A percentile compares a stretch with the other conserved stretches of the same genome.
Conservation (phyloP, 2,888 invertebrate genomes). For the Leptura quadrifasciata region DNA sequence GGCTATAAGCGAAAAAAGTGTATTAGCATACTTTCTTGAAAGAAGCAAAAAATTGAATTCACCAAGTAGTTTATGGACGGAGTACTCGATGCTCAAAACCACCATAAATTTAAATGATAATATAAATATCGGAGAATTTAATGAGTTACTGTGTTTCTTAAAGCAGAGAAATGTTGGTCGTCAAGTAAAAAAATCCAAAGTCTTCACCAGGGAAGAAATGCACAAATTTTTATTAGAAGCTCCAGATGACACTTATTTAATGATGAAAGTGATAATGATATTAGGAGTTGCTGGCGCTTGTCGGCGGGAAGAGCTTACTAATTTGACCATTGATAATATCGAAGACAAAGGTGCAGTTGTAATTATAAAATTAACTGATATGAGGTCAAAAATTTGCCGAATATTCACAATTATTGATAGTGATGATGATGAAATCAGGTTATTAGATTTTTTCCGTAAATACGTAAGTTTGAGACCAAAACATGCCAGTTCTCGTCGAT, state of each 20-base stretch:
- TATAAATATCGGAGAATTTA: slow-evolving; percentile 51
- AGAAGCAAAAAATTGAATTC: slow-evolving; percentile 44
- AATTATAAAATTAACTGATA: no score
- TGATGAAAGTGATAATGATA: slow-evolving; percentile 49
- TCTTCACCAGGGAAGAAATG: slow-evolving; percentile 2
- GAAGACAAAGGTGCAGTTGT: no score
- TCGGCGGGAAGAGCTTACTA: slow-evolving; percentile 47
- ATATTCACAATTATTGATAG: background rate
- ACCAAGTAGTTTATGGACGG: slow-evolving; percentile 47
- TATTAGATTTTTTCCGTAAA: background rate
- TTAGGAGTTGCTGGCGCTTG: slow-evolving; percentile 51
- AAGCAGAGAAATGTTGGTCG: background rate
- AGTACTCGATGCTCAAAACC: slow-evolving; percentile 54
- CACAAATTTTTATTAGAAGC: slow-evolving; percentile 42
- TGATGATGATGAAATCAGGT: background rate
- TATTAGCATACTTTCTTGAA: slow-evolving; percentile 51
- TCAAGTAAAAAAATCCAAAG: background rate
- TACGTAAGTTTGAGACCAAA: background rate
- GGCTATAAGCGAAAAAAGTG: slow-evolving; percentile 39
- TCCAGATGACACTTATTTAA: slow-evolving; percentile 43
- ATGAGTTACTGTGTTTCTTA: slow-evolving; percentile 26
- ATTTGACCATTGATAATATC: slow-evolving; percentile 42
- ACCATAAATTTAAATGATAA: slow-evolving; percentile 47
- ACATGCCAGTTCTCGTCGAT: background rate
- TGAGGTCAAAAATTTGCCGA: no score